Base-by-base conservation (phyloP, 2,113 vertebrate genomes). In the Gopherus evgoodei region DNA sequence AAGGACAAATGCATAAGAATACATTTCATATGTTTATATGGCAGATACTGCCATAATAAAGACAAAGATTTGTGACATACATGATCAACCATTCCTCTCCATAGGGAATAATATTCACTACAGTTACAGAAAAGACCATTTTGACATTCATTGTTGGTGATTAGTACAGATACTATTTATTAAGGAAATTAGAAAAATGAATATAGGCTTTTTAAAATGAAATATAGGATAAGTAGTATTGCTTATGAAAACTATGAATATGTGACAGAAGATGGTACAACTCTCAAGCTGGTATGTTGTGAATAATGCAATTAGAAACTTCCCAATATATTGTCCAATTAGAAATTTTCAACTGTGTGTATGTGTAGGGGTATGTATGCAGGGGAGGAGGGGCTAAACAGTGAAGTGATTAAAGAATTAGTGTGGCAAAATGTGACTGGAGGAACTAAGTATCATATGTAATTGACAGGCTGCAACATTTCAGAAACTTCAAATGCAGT, bases 1-100 rank as follows among this genome's bases (percentile, higher is more conserved):
- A 90, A 85, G 91, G 82, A 88, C 11, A 88, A 95, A 84, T 31
- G 69, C 5, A 0, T 87, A 93, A 38, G 83, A 19, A 65, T 85
- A 81, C 83, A 88, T 35, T 93, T 90, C 31, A 81, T 54, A 79
- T 83, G 13, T 90, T 31, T 87, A 88, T 91, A 44, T 89, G 92
- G 3, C 31, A 35, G 22, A 62, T 21, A n/a, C 6, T 80, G 38
- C 31, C 80, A 75, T 78, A 83, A 56, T 69, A 42, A 59, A 62
- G 53, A 81, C 25, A 59, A 9, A 79, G 47, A 31, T 86, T 69
- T 59, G 35, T 81, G 42, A 89, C 94, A 90, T 78, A 89, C 94
- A 91, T 78, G 81, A 65, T 35, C 80, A 79, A 84, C 8, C 75
- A 62, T 57, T 81, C 16, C 44, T n/a, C 80, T 87, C 50, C 87